Evolutionary conservation across 2,797 vertebrate genomes (phyloP).

Genomic region (Tympanoctomys barrerae): DNA sequence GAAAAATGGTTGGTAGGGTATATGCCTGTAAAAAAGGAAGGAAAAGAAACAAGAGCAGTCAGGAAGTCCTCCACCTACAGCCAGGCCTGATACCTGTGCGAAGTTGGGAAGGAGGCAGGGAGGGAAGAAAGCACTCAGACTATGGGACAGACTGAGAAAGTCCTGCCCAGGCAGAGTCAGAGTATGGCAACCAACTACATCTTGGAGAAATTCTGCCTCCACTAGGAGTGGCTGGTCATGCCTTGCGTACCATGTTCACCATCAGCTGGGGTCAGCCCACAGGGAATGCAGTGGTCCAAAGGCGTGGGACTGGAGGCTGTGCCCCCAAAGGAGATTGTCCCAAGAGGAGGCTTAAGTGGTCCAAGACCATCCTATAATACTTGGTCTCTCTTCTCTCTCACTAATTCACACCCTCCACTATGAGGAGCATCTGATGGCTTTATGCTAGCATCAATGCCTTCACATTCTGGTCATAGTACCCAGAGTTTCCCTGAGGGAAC

Average conservation of each 20-base stretch:
- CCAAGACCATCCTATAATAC: no score
- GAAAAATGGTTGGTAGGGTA: not conserved
- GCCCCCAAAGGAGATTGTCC: not conserved
- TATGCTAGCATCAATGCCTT: not conserved
- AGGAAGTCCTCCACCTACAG: not conserved
- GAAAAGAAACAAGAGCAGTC: no score
- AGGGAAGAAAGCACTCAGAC: no score
- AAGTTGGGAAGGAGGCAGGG: no score
- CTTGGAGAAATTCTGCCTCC: not conserved
- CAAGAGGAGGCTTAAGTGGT: not conserved
- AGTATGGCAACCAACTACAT: not conserved
- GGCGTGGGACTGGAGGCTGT: not conserved
- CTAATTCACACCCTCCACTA: not conserved
- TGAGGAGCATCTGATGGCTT: not conserved
- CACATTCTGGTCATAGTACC: not conserved
- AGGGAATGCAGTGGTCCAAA: fast-evolving
- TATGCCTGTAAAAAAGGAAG: not conserved
- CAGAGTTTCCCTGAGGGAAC: not conserved
- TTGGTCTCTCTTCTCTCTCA: not conserved
- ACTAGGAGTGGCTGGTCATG: not conserved
- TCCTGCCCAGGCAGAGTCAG: not conserved
- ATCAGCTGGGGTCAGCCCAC: fast-evolving
- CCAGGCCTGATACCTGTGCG: no score
- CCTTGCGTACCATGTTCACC: not conserved
- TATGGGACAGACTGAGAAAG: no score